Conservation (phyloP, 2,113 vertebrate genomes). For the Fulmarus glacialis region DNA sequence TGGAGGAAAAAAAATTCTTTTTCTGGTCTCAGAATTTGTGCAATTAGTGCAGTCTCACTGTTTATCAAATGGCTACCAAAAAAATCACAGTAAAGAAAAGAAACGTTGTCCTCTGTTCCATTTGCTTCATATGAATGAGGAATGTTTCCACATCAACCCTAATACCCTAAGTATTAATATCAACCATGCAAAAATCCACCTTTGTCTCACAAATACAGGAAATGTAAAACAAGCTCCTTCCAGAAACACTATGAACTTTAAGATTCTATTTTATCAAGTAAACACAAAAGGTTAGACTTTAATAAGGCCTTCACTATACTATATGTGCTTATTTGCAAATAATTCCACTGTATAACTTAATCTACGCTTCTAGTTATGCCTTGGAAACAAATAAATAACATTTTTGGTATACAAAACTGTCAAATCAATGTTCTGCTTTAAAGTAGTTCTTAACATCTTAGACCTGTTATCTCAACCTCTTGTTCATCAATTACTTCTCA, state of each 20-base stretch:
- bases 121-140: neutral
- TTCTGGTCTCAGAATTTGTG: neutral
- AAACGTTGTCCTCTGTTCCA: rapidly evolving
- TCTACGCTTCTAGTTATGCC: neutral
- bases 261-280: neutral
- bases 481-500: neutral
- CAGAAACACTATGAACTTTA: neutral
- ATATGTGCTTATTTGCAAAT: neutral
- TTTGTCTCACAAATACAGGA: neutral
- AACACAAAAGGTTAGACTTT: neutral
- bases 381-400: neutral
- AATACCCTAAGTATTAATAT: neutral
- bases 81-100: neutral
- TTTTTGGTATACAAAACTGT: neutral
- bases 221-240: neutral
- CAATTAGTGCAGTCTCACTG: neutral
- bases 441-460: neutral
- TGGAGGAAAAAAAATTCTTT: neutral
- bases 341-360: neutral
- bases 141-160: neutral
- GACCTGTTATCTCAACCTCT: neutral
- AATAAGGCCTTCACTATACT: neutral
- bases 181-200: neutral
- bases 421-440: neutral
- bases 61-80: neutral